Evolutionary conservation across 2,888 invertebrate species (phyloP), one percentile per base, ranked within the genome.

Genomic region (Thecocarcelia acutangulata): DNA sequence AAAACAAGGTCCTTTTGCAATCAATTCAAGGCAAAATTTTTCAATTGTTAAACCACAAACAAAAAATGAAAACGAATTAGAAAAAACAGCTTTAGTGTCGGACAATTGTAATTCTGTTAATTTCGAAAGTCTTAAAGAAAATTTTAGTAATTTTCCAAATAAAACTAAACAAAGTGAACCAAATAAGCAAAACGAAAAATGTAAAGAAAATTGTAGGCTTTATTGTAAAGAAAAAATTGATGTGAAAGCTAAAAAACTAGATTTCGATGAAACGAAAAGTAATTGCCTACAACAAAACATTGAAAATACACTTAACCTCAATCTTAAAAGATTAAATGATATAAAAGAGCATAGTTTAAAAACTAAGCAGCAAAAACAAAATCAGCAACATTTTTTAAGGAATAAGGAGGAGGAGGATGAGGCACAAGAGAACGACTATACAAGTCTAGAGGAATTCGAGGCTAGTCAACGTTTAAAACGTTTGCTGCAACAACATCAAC

Each of bases 391-490:
- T 12, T 15, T 24, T 19, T 28, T 46, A 33, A n/a, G n/a, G n/a
- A n/a, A n/a, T n/a, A n/a, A n/a, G n/a, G n/a, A n/a, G n/a, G n/a
- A n/a, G n/a, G n/a, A n/a, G n/a, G n/a, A n/a, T n/a, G n/a, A n/a
- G n/a, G n/a, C n/a, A n/a, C 37, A 24, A 44, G 15, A 42, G 59
- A 68, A 6, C n/a, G n/a, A n/a, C n/a, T 4, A 58, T 19, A 44
- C 54, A 52, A 78, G 83, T 77, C 83, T 83, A 28, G 85, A 85
- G 83, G 84, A 86, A 48, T 91, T 91, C 84, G 91, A 91, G 85
- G 90, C 90, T 58, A 91, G 91, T 85, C 91, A 91, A 69, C 89
- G 92, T 61, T 87, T 93, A 72, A 92, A 92, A 85, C 90, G 92
- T 75, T 87, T 92, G 69, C 92, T 92, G 86, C 89, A 91, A 84